phyloP scores from a whole-genome alignment of 2,113 vertebrate species.

The Arizona elegans region DNA sequence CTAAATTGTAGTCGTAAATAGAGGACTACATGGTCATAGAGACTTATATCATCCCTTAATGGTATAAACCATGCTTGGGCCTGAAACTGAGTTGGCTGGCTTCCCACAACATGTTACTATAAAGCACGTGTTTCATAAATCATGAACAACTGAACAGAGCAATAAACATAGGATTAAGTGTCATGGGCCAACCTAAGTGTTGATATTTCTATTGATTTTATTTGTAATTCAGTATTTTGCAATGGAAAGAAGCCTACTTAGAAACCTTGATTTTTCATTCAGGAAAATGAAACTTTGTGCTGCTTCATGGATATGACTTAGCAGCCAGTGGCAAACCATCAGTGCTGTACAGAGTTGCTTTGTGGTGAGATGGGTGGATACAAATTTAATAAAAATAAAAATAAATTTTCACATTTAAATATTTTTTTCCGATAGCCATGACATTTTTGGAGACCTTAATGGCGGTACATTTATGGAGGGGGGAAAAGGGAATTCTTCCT shows the following conservation, averaged over 20 bases:
- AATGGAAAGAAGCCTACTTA: background rate
- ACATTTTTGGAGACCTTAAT: background rate
- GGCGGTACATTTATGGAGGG: background rate
- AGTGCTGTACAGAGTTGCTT: background rate
- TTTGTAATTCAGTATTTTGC: background rate
- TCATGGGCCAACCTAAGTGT: background rate
- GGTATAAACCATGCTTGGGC: background rate
- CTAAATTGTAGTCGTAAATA: background rate
- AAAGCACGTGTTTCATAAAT: background rate
- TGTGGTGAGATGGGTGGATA: background rate
- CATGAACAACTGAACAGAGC: background rate
- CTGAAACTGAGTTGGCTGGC: background rate
- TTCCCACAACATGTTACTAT: background rate
- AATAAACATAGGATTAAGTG: background rate
- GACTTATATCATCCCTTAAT: background rate
- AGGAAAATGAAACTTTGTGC: background rate
- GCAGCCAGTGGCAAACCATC: background rate
- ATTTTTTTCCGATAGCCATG: too few species aligned
- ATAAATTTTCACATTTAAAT: background rate
- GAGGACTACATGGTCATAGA: background rate
- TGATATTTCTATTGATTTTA: background rate
- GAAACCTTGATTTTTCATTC: background rate
- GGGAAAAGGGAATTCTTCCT: too few species aligned
- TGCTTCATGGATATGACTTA: background rate
- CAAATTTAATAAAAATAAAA: background rate